A percentile compares a stretch with the other conserved stretches of the same genome.
Evolutionary conservation across 1,140 invertebrate species (phyloP).

Genomic region (Eciton burchellii): DNA sequence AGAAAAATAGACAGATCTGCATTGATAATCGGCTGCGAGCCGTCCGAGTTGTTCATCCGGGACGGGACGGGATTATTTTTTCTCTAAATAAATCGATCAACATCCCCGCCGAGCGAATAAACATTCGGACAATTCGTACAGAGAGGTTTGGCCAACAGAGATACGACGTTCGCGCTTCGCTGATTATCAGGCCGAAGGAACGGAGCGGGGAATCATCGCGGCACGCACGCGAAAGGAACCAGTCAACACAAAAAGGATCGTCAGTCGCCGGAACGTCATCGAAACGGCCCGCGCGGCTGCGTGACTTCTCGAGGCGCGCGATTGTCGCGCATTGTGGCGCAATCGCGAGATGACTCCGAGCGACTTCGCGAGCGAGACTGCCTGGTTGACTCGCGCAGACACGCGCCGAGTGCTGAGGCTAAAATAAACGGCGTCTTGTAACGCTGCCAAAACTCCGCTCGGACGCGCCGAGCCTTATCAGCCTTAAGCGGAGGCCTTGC

Average conservation of each 20-base stretch:
- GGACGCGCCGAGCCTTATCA: constrained; percentile 47
- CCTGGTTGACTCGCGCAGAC: constrained; percentile 26
- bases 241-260: no score
- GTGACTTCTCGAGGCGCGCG: constrained; percentile 20
- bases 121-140: no score
- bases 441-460: constrained; percentile 45
- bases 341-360: constrained; percentile 17
- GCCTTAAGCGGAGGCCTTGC: constrained; percentile 23
- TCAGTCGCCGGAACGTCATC: not conserved
- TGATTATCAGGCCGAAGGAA: no score
- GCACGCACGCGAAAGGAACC: no score
- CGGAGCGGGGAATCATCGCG: no score
- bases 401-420: constrained; percentile 48
- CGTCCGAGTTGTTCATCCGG: not conserved
- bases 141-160: not conserved
- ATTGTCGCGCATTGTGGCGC: constrained; percentile 35
- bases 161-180: no score
- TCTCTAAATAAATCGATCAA: not conserved
- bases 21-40: constrained; percentile 8
- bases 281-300: not conserved
- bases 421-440: constrained; percentile 57
- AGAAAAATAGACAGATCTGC: not conserved
- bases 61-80: no score
- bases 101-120: no score
- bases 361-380: constrained; percentile 29